A percentile compares a stretch with the other conserved stretches of the same genome.
These are phyloP conservation scores for Artibeus lituratus DNA, from an alignment of 2,797 vertebrate genomes.

Conservation along the genomic window DNA sequence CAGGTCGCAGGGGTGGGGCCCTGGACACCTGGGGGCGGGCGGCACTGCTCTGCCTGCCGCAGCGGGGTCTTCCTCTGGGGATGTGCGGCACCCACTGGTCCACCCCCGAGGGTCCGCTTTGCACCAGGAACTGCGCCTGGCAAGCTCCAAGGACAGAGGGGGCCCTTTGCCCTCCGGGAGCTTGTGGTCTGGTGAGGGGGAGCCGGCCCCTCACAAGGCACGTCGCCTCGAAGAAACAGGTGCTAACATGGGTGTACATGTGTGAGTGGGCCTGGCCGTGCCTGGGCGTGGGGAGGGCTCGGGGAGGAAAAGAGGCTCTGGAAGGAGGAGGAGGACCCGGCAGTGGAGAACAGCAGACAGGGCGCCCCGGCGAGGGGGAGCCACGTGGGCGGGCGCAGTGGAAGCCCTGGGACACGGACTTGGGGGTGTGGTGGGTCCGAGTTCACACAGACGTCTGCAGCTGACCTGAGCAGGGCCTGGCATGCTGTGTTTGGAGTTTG, in stretches of 20 bases:
- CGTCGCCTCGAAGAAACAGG: not conserved
- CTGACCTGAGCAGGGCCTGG: not conserved
- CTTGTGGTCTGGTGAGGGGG: not conserved
- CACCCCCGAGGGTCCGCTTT: not conserved
- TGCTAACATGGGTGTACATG: not conserved
- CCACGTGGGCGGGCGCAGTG: accelerated
- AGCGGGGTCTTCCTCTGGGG: not conserved
- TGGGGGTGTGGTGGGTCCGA: not conserved
- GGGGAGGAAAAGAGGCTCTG: not conserved
- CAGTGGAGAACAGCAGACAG: not conserved
- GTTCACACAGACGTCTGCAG: not conserved
- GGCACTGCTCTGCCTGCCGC: not conserved
- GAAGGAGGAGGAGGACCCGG: not conserved
- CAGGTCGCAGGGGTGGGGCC: not conserved
- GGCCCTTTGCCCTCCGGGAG: not conserved
- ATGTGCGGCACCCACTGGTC: not conserved
- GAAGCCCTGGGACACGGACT: not conserved
- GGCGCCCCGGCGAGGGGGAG: not conserved
- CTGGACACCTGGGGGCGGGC: not conserved
- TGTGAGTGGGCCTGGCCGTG: not conserved
- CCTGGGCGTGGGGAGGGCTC: too few relatives aligned
- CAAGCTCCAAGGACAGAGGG: not conserved
- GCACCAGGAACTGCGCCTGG: not conserved
- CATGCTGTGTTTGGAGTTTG: not conserved
- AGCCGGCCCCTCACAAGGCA: accelerated